Evolutionary conservation across 2,797 vertebrate genomes (phyloP).

Genomic region (Coilia nasus): DNA sequence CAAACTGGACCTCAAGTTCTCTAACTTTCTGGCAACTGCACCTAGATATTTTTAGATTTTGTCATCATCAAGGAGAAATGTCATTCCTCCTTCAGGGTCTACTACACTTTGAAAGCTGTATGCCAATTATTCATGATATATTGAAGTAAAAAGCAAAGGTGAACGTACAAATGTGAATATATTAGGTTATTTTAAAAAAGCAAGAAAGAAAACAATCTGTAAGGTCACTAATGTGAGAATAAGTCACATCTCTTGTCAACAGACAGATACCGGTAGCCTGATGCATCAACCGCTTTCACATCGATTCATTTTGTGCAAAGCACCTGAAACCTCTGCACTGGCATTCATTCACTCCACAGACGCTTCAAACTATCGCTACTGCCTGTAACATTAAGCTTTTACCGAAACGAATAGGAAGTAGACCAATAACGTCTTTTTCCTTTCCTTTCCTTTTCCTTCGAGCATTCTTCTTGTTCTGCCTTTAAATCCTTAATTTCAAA

Average conservation of each 20-base stretch:
- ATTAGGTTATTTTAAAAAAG: background rate
- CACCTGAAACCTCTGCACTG: no score
- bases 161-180: background rate
- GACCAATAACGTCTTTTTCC: no score
- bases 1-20: slow-evolving; percentile 6
- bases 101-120: background rate
- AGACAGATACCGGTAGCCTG: no score
- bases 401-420: no score
- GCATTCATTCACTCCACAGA: no score
- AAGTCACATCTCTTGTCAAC: background rate
- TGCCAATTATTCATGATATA: background rate
- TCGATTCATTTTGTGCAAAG: no score
- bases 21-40: background rate
- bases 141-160: background rate
- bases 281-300: no score
- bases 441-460: no score
- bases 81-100: background rate
- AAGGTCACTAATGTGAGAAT: background rate
- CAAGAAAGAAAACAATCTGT: background rate
- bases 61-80: background rate
- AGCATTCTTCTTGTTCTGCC: no score
- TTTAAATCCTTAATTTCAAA: no score
- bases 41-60: slow-evolving; percentile 20
- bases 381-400: no score
- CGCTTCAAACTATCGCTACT: no score